phyloP scores from a whole-genome alignment of 2,888 invertebrate genomes.

The Rosalia funebris region DNA sequence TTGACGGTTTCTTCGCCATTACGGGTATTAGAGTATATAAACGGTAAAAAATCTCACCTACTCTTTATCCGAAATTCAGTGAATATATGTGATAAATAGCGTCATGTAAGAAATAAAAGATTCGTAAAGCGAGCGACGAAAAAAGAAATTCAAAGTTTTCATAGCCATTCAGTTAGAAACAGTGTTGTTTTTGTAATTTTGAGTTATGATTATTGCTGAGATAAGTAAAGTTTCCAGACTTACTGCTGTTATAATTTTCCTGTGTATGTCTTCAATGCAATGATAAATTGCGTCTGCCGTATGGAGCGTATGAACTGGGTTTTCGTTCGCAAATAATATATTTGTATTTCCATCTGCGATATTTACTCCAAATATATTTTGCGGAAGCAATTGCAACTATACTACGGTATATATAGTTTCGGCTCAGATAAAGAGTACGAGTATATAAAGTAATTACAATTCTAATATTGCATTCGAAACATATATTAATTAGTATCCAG shows the following conservation, averaged over 20 bases:
- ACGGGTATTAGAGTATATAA: background rate
- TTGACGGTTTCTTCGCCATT: no score
- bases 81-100: constrained; percentile 8
- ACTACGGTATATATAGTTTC: no score
- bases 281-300: constrained; percentile 32
- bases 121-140: constrained; percentile 15
- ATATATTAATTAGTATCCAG: no score
- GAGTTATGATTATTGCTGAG: constrained; percentile 53
- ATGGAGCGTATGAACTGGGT: no score
- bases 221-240: constrained; percentile 49
- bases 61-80: background rate
- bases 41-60: background rate
- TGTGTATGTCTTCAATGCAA: constrained; percentile 34
- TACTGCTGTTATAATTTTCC: constrained; percentile 49
- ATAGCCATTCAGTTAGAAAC: constrained; percentile 31
- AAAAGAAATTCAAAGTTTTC: constrained; percentile 31
- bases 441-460: no score
- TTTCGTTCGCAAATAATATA: no score
- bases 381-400: no score
- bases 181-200: constrained; percentile 47
- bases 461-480: no score
- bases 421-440: no score
- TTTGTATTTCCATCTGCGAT: no score
- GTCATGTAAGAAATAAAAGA: constrained; percentile 7
- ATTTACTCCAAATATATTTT: no score